A percentile compares a stretch with the other conserved stretches of the same genome.
phyloP scores from a whole-genome alignment of 2,113 vertebrate species.

The Hippolais icterina region DNA sequence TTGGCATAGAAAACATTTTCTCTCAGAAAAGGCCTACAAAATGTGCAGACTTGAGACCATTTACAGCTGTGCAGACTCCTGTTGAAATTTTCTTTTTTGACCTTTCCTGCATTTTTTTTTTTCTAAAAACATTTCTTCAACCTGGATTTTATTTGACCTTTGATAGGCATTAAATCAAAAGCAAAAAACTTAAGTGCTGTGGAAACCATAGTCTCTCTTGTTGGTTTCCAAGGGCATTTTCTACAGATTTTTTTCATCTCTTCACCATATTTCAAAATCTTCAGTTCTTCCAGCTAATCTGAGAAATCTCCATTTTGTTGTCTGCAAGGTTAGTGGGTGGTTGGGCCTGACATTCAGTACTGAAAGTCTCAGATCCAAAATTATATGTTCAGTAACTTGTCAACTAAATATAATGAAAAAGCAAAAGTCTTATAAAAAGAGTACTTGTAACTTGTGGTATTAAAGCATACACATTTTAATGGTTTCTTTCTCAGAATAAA shows the following conservation, averaged over 20 bases:
- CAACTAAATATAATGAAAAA: background rate
- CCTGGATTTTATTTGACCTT: background rate
- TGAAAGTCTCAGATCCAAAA: background rate
- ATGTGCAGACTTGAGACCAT: background rate
- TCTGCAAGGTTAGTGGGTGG: background rate
- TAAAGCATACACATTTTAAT: background rate
- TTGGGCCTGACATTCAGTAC: background rate
- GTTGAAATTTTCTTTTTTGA: background rate
- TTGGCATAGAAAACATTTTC: background rate
- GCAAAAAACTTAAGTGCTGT: background rate
- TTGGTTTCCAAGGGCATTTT: background rate
- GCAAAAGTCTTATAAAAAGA: background rate
- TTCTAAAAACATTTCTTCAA: background rate
- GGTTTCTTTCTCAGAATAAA: background rate
- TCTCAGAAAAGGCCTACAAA: background rate
- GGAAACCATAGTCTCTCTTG: background rate
- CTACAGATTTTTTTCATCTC: background rate
- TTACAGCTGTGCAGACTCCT: background rate
- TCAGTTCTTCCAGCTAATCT: background rate
- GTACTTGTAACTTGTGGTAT: background rate
- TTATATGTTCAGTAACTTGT: background rate
- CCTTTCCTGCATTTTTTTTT: background rate
- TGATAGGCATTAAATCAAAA: background rate
- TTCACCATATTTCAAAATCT: background rate
- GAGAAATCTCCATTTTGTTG: background rate